Percentiles rank a stretch among this genome's conserved stretches.
Conservation (phyloP, 2,797 vertebrate genomes). For the Xerus rutilus region DNA sequence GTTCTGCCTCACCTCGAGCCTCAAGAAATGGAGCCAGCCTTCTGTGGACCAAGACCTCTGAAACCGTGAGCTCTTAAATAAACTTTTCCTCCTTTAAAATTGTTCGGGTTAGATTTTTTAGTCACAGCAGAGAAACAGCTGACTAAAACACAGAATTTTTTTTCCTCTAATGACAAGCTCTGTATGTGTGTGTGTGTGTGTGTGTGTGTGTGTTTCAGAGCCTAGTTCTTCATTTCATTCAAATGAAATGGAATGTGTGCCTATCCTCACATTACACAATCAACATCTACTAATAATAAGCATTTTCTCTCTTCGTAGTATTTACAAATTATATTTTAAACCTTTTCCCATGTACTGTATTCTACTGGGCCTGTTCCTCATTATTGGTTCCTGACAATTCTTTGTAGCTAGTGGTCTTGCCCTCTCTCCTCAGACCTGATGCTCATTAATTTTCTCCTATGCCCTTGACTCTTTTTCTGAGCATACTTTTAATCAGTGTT, state of each 20-base stretch:
- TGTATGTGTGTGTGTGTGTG: background rate
- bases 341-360: background rate
- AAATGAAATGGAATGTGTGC: background rate
- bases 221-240: background rate
- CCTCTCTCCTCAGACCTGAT: background rate
- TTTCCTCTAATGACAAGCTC: background rate
- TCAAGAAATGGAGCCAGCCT: too few species aligned
- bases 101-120: too few species aligned
- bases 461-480: conserved; percentile 13
- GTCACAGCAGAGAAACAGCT: too few species aligned
- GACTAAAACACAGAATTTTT: background rate
- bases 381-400: background rate
- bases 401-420: background rate
- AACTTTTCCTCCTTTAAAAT: too few species aligned
- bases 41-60: too few species aligned
- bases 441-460: background rate
- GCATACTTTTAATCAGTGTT: background rate
- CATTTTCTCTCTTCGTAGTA: background rate
- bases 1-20: too few species aligned
- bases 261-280: background rate
- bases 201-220: background rate
- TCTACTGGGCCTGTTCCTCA: background rate
- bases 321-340: background rate
- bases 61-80: too few species aligned
- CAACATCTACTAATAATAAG: background rate